Conservation (phyloP, 2,888 invertebrate species). For the Eremobia ochroleuca region DNA sequence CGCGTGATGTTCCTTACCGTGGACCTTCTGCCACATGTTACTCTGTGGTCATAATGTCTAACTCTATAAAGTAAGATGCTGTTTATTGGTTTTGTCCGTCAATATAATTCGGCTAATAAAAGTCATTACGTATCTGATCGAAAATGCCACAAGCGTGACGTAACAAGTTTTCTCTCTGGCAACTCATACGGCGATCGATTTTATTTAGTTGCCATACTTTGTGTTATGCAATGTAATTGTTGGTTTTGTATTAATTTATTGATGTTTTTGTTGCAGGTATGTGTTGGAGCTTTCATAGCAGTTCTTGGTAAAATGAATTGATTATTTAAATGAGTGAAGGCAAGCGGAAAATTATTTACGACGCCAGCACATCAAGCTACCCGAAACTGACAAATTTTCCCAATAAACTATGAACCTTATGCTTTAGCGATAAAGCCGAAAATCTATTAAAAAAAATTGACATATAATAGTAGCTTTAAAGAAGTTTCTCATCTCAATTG, state of each 20-base stretch:
- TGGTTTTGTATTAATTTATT: conserved; percentile 55
- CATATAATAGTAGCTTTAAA: too few species aligned
- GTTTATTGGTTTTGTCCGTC: conserved; percentile 54
- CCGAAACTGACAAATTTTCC: too few species aligned
- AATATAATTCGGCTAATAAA: conserved; percentile 57
- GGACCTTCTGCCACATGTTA: conserved; percentile 15
- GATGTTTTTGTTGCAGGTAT: conserved; percentile 67
- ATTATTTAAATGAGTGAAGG: background rate
- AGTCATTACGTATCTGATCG: conserved; percentile 63
- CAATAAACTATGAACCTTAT: too few species aligned
- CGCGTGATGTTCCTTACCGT: background rate
- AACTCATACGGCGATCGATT: conserved; percentile 32
- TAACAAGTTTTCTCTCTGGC: conserved; percentile 63
- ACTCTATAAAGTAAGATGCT: conserved; percentile 37
- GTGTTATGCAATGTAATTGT: conserved; percentile 58
- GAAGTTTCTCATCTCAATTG: too few species aligned
- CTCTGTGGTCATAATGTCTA: conserved; percentile 21
- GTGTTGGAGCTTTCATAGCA: conserved; percentile 27
- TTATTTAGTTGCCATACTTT: conserved; percentile 49
- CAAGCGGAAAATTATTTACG: background rate
- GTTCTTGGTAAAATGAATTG: conserved; percentile 38
- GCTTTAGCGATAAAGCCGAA: too few species aligned
- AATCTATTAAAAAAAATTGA: too few species aligned
- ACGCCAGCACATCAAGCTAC: too few species aligned
- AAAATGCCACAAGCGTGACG: conserved; percentile 57